phyloP scores from a whole-genome alignment of 2,888 invertebrate species.

The Lamellibrachia columna region DNA sequence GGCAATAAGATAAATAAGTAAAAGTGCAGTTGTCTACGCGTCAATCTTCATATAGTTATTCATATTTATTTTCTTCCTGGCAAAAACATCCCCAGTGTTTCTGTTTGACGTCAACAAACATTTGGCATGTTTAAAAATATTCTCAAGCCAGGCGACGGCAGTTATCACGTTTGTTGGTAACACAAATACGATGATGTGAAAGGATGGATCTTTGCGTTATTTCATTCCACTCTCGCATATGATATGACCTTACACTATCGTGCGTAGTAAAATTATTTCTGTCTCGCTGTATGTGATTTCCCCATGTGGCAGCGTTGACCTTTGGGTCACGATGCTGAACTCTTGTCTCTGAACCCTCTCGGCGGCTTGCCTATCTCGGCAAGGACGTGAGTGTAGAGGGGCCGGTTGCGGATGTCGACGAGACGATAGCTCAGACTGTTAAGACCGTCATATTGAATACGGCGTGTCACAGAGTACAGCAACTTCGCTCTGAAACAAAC shows the following conservation, averaged over 20 bases:
- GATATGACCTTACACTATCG: neutral
- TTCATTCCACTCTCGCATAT: neutral
- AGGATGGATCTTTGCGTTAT: neutral
- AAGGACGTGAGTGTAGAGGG: constrained; percentile 58
- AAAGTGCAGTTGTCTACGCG: neutral
- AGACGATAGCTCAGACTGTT: constrained; percentile 82
- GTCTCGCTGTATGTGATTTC: neutral
- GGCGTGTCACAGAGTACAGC: constrained; percentile 83
- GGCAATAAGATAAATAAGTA: neutral
- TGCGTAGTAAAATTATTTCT: neutral
- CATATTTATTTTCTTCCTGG: neutral
- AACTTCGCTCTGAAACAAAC: constrained; percentile 78
- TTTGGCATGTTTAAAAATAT: constrained; percentile 7
- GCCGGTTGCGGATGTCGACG: constrained; percentile 45
- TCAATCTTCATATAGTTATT: neutral
- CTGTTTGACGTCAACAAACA: neutral
- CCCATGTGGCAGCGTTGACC: neutral
- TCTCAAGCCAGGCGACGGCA: neutral
- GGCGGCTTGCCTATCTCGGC: constrained; percentile 57
- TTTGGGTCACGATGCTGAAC: neutral
- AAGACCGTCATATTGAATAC: constrained; percentile 86
- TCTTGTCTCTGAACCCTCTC: constrained; percentile 34
- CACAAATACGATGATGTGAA: neutral
- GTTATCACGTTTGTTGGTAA: neutral
- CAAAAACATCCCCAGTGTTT: neutral